Conservation (phyloP, 37 sponge, comb jelly and placozoan species). For the Beroe ovata region DNA sequence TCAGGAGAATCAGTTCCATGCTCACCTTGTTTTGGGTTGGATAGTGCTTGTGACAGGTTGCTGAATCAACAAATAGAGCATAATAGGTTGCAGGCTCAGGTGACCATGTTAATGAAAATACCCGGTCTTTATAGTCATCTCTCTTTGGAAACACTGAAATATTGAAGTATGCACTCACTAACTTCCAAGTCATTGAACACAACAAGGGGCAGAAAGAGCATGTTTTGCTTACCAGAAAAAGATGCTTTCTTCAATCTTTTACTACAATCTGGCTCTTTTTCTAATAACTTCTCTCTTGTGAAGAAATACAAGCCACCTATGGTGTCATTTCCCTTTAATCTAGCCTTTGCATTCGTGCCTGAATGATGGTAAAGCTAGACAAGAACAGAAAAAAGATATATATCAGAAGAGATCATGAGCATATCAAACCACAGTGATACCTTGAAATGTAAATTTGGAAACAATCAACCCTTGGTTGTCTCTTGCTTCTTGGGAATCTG, state of each 20-base stretch:
- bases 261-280: not conserved
- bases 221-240: slow-evolving; percentile 51
- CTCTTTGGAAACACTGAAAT: slow-evolving; percentile 51
- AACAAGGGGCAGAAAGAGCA: too few relatives aligned
- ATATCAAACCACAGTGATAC: too few relatives aligned
- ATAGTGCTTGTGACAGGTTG: slow-evolving; percentile 22
- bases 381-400: too few relatives aligned
- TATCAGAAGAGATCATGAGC: too few relatives aligned
- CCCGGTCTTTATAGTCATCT: slow-evolving; percentile 28
- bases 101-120: slow-evolving; percentile 34
- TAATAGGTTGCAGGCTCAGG: slow-evolving; percentile 18
- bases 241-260: slow-evolving; percentile 2
- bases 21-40: slow-evolving; percentile 25
- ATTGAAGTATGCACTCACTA: too few relatives aligned
- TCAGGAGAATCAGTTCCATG: slow-evolving; percentile 6
- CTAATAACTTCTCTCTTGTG: slow-evolving; percentile 31
- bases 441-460: slow-evolving; percentile 48
- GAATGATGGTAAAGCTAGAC: too few relatives aligned
- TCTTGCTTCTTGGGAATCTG: not conserved
- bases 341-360: slow-evolving; percentile 10
- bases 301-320: slow-evolving; percentile 59
- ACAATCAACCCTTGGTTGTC: slow-evolving; percentile 9
- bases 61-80: slow-evolving; percentile 59
- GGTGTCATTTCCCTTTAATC: slow-evolving; percentile 25
- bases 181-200: too few relatives aligned